Evolutionary conservation across 1,140 invertebrate species (phyloP), one percentile per base, ranked within the genome.

Genomic region (Bombus superbus): DNA sequence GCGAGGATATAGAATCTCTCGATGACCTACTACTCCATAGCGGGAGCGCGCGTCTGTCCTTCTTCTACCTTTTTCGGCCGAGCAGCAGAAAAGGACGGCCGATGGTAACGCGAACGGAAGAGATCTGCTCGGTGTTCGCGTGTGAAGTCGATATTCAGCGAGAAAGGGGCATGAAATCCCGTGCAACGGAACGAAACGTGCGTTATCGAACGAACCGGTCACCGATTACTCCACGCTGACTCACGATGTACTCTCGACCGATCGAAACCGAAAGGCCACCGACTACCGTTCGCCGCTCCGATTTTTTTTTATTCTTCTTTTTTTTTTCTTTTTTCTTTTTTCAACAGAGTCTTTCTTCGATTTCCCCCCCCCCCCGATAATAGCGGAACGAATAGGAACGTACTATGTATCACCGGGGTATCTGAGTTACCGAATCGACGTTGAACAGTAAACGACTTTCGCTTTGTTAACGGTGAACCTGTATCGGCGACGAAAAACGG

Each of bases 21-120:
- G 78, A 57, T 80, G 44, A 81, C 76, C 71, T 81, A 74, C 71
- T 81, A 66, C 44, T 85, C 68, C 2, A 35, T n/a, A 28, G 2
- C 32, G 32, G 13, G 18, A 4, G 44, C 44, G 28, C 4, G 28
- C 15, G 66, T 47, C 53, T 5, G n/a, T 82, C 66, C 83, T 42
- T 35, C 38, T 44, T 59, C 47, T 28, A 28, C 35, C 73, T 44
- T 59, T 32, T 28, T 2, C 32, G 38, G 22, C 73, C 35, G 6
- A 40, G 32, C 3, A 18, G 38, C 3, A 57, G 44, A 77, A 59
- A 66, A 32, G 11, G 38, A 42, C 25, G 8, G 35, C 3, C 35
- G 59, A n/a, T 38, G 47, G 64, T n/a, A 40, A 38, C 22, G 9
- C 53, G 66, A 66, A n/a, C 81, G 73, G 57, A 83, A 83, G 42